phyloP scores from a whole-genome alignment of 2,113 vertebrate species.

The Recurvirostra avosetta region DNA sequence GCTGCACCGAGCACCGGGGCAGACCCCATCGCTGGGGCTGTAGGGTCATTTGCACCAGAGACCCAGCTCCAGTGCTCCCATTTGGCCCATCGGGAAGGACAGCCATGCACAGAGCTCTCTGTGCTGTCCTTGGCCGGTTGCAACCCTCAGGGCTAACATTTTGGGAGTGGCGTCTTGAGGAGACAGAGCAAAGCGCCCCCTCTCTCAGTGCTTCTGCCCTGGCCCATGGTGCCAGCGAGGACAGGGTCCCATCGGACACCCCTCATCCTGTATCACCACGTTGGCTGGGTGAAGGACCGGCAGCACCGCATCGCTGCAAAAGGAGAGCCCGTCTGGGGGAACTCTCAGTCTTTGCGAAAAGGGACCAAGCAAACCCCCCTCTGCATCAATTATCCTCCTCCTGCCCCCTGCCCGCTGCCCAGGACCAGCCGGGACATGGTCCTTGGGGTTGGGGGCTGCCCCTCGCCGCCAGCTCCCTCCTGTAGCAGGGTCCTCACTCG shows the following conservation, averaged over 20 bases:
- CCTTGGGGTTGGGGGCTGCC: background rate
- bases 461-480: background rate
- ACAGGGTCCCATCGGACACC: rapidly evolving
- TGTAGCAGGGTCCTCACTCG: background rate
- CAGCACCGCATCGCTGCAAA: background rate
- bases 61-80: background rate
- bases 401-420: background rate
- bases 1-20: background rate
- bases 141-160: rapidly evolving
- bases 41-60: background rate
- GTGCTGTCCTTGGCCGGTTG: background rate
- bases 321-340: background rate
- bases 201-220: background rate
- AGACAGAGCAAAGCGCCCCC: background rate
- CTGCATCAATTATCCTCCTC: background rate
- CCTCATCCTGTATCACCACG: background rate
- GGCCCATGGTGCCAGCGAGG: background rate
- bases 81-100: rapidly evolving
- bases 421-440: rapidly evolving
- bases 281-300: background rate
- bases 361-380: background rate
- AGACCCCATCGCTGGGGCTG: background rate
- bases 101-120: background rate
- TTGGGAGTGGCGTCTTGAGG: background rate
- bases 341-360: background rate